Conservation (phyloP, 2,113 vertebrate species). For the Grammomys dolichurus region DNA sequence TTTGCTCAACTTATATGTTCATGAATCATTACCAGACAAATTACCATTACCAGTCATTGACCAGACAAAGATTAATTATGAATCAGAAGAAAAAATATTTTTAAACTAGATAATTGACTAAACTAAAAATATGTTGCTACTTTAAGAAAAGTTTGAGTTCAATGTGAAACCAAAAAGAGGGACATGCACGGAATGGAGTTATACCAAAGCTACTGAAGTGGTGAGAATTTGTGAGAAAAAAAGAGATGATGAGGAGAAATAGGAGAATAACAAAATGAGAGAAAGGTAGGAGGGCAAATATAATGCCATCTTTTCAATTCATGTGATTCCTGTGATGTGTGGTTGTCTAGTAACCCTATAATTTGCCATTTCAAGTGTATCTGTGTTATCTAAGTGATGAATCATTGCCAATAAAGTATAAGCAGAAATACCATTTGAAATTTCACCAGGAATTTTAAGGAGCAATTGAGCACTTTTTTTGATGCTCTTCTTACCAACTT, state of each 20-base stretch:
- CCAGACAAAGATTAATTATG: neutral
- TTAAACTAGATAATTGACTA: neutral
- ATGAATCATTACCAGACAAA: too few species aligned
- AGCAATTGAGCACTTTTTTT: neutral
- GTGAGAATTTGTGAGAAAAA: neutral
- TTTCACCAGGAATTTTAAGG: neutral
- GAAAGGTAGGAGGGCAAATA: neutral
- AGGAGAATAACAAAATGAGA: too few species aligned
- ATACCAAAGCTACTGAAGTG: neutral
- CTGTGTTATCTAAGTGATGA: neutral
- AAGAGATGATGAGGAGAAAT: neutral
- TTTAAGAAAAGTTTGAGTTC: neutral
- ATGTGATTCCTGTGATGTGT: neutral
- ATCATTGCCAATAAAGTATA: neutral
- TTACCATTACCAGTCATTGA: neutral
- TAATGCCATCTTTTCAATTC: neutral
- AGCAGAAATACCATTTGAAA: neutral
- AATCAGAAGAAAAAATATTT: neutral
- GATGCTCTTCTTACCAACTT: neutral
- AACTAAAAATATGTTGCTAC: neutral
- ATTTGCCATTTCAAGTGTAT: neutral
- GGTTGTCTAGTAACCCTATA: neutral
- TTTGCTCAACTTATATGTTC: neutral
- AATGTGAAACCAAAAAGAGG: neutral
- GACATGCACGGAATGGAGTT: fast-evolving